phyloP scores from a whole-genome alignment of 2,113 vertebrate species.

The Pelmatolapia mariae region DNA sequence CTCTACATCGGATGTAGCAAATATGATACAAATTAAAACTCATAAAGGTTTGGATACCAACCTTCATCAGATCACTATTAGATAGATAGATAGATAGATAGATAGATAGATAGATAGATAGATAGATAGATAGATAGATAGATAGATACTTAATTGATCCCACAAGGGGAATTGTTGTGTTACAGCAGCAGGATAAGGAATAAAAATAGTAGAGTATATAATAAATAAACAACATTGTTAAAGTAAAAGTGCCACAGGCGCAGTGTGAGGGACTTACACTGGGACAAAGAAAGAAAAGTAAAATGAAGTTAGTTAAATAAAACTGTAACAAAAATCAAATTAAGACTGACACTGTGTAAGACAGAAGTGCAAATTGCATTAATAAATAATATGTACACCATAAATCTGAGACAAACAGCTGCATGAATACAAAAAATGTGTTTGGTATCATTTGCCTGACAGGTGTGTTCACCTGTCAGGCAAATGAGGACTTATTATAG shows the following conservation, averaged over 20 bases:
- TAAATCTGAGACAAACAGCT: neutral
- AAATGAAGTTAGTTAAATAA: neutral
- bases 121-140: neutral
- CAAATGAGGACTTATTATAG: neutral
- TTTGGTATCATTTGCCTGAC: neutral
- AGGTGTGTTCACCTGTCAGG: neutral
- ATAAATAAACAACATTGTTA: neutral
- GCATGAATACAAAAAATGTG: neutral
- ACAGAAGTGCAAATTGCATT: neutral
- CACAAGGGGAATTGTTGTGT: neutral
- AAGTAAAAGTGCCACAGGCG: neutral
- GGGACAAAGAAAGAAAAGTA: neutral
- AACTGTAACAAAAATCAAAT: neutral
- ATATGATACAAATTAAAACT: neutral
- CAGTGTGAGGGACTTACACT: neutral
- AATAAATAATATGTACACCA: neutral
- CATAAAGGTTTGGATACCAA: neutral
- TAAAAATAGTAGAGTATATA: neutral
- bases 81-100: neutral
- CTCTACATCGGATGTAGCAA: neutral
- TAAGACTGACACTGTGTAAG: neutral
- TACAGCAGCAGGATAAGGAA: neutral
- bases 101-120: neutral
- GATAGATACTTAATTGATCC: neutral
- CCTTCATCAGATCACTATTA: neutral